phyloP scores from a whole-genome alignment of 2,888 invertebrate genomes.

The Rotaria sp. region DNA sequence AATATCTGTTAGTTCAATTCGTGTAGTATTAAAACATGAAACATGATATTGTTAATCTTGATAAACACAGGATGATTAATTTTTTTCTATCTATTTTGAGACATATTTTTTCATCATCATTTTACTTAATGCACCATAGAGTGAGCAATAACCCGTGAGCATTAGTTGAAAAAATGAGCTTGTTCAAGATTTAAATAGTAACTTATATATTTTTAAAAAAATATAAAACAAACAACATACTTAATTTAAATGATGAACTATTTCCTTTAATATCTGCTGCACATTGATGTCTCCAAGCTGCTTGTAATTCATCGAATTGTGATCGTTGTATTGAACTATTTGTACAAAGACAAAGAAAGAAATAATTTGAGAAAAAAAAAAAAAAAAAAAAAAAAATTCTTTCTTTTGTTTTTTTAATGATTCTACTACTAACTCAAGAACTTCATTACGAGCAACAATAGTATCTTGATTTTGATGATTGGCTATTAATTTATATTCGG shows the following conservation, averaged over 20 bases:
- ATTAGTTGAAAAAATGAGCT: too few relatives aligned
- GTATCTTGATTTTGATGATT: background rate
- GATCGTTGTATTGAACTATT: background rate
- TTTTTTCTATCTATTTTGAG: too few relatives aligned
- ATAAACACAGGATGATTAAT: too few relatives aligned
- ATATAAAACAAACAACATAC: background rate
- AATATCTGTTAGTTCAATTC: background rate
- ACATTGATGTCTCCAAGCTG: background rate
- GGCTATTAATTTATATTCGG: background rate
- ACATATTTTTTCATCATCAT: too few relatives aligned
- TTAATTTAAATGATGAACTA: conserved; percentile 21
- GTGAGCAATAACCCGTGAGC: too few relatives aligned
- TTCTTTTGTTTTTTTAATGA: background rate
- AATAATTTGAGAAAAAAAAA: too few relatives aligned
- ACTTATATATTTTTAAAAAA: too few relatives aligned
- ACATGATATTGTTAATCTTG: too few relatives aligned
- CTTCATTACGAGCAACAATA: conserved; percentile 21
- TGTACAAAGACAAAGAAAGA: too few relatives aligned
- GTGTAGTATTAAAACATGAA: too few relatives aligned
- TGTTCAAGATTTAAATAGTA: too few relatives aligned
- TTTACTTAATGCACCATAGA: too few relatives aligned
- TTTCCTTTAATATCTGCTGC: conserved; percentile 24
- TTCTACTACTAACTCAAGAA: background rate
- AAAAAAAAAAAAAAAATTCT: background rate
- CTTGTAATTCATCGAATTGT: background rate